Base-by-base conservation (phyloP, 2,888 invertebrate genomes). In the Eilema griseolum region DNA sequence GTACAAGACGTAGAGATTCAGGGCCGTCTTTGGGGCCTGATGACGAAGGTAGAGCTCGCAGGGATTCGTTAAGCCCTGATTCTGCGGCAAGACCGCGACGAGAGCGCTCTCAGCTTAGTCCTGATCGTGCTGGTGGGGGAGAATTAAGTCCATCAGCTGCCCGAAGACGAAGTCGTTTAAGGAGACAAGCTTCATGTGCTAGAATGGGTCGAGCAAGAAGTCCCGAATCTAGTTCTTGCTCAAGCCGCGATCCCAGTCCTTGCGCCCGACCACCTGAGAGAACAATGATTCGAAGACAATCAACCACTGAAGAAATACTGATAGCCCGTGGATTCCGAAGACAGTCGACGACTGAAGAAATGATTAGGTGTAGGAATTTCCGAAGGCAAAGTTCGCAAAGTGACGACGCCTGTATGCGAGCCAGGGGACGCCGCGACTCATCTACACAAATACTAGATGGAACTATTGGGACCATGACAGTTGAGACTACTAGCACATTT, bases 391-490 rank as follows among this genome's bases (percentile, higher is more conserved):
- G 98, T 85, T 98, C 98, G 1, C 98, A 98, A 90, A 98, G 98
- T 85, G 98, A 98, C 85, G 98, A 98, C 86, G 96, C 96, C 16
- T 96, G 96, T 81, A 95, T 95, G 95, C 95, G 97, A 82, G 97
- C 95, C 75, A 95, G 97, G 24, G 98, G 98, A 0, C 95, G 98
- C 2, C 95, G 98, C 16, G 98, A 98, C 89, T 98, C 98, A 1
- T 97, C 97, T 61, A 98, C 98, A 0, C 98, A 98, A 93, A 98
- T 98, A 85, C 97, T 98, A 69, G 98, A 98, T 87, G 98, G 98
- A 23, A 98, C 98, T 33, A 97, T 98, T 79, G 98, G 98, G 41
- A 98, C 98, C 56, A 98, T 98, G 98, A 98, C 98, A 0, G 98
- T 98, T 33, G 98, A 98, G 91, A 98, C 98, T 4, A 98, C 98